phyloP scores from a whole-genome alignment of 2,888 invertebrate genomes.

The Phyto melanocephala region DNA sequence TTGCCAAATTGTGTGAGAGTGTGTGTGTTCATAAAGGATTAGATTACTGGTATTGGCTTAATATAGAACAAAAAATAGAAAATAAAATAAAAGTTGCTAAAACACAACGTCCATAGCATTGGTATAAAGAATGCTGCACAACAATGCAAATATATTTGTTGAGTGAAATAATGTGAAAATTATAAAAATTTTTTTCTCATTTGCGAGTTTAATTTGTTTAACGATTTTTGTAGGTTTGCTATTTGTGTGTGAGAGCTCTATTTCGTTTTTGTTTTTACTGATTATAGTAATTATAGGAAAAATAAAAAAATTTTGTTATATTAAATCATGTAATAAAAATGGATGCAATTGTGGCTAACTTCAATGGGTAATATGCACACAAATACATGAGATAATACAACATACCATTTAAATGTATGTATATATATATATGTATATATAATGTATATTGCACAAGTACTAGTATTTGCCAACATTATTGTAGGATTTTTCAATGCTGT shows the following conservation, averaged over 20 bases:
- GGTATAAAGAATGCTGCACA: background rate
- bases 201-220: background rate
- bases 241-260: background rate
- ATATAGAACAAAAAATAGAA: background rate
- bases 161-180: slow-evolving; percentile 37
- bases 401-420: too few species aligned
- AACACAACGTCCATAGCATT: background rate
- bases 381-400: background rate
- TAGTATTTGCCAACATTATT: background rate
- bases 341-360: slow-evolving; percentile 53
- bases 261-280: slow-evolving; percentile 1
- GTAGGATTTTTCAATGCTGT: background rate
- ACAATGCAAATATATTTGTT: slow-evolving; percentile 18
- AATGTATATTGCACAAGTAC: too few species aligned
- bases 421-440: background rate
- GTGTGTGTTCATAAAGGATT: background rate
- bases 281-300: slow-evolving; percentile 42
- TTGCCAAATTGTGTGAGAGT: background rate
- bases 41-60: slow-evolving; percentile 38
- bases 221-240: background rate
- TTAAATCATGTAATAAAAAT: slow-evolving; percentile 62
- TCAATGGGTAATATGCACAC: slow-evolving; percentile 25
- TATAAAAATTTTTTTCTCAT: slow-evolving; percentile 22
- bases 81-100: background rate
- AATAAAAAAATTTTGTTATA: slow-evolving; percentile 47